Evolutionary conservation across 1,140 invertebrate genomes (phyloP).

Genomic region (Drosophila kanapiae): DNA sequence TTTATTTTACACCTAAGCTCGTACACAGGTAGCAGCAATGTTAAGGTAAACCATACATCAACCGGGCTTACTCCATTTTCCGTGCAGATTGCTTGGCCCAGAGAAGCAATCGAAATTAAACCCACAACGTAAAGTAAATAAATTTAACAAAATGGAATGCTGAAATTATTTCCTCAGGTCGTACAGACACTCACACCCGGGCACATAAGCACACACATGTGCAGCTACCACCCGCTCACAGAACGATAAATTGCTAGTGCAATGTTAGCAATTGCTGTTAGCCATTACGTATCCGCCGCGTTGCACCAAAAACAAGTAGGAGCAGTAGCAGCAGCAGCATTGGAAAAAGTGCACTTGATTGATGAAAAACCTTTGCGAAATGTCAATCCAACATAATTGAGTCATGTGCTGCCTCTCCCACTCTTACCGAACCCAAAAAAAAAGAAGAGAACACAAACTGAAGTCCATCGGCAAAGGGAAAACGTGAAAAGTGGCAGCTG

Average conservation of each 20-base stretch:
- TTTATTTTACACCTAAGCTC: not conserved
- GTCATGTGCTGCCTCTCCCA: constrained; percentile 43
- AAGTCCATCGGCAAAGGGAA: constrained; percentile 26
- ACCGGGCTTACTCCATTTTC: constrained; percentile 14
- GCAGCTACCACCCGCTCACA: not conserved
- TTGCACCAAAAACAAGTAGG: constrained; percentile 49
- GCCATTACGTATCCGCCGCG: constrained; percentile 76
- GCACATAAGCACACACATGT: not conserved
- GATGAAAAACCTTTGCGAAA: constrained; percentile 74
- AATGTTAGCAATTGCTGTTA: constrained; percentile 70
- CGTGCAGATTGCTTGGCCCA: constrained; percentile 29
- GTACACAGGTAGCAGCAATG: not conserved
- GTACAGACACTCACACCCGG: constrained; percentile 26
- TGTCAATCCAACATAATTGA: constrained; percentile 80
- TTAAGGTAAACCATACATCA: constrained; percentile 22
- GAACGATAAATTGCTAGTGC: constrained; percentile 68
- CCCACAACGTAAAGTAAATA: constrained; percentile 38
- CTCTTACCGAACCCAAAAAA: not conserved
- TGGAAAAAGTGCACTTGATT: constrained; percentile 74
- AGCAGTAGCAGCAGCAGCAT: constrained; percentile 21
- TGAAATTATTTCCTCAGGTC: constrained; percentile 60
- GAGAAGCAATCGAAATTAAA: constrained; percentile 59
- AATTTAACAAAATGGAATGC: constrained; percentile 62
- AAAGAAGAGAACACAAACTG: constrained; percentile 6
- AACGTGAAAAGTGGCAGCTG: constrained; percentile 41